phyloP scores from a whole-genome alignment of 2,797 vertebrate species.

The Gallinago stenura region DNA sequence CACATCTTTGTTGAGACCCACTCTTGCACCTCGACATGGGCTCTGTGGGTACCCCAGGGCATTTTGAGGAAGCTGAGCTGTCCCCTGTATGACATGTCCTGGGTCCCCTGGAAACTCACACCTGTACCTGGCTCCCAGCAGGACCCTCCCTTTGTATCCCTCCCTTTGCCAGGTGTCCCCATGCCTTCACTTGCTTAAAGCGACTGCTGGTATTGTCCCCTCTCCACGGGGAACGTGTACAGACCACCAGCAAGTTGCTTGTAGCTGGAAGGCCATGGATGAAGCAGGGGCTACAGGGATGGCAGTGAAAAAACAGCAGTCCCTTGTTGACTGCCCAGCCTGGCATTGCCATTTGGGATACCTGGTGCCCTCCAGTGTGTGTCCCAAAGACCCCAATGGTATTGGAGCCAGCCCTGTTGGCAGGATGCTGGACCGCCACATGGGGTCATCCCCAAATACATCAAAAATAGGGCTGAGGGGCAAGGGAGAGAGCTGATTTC shows the following conservation, averaged over 20 bases:
- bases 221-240: fast-evolving
- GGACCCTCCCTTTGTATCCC: neutral
- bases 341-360: neutral
- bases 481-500: neutral
- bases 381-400: fast-evolving
- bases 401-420: neutral
- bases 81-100: neutral
- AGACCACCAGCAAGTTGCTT: neutral
- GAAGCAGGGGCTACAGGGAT: neutral
- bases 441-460: neutral
- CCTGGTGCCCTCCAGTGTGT: fast-evolving
- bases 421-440: neutral
- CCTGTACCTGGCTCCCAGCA: neutral
- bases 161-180: neutral
- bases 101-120: neutral
- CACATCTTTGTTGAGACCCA: neutral
- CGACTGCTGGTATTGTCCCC: neutral
- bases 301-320: neutral
- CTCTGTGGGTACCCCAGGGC: neutral
- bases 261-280: neutral
- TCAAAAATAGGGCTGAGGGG: neutral
- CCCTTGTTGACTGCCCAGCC: fast-evolving
- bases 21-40: neutral
- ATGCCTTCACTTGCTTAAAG: neutral
- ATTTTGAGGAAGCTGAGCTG: neutral